These are phyloP conservation scores for Regulus satrapa DNA, from an alignment of 2,113 vertebrate species.

Conservation along the genomic window DNA sequence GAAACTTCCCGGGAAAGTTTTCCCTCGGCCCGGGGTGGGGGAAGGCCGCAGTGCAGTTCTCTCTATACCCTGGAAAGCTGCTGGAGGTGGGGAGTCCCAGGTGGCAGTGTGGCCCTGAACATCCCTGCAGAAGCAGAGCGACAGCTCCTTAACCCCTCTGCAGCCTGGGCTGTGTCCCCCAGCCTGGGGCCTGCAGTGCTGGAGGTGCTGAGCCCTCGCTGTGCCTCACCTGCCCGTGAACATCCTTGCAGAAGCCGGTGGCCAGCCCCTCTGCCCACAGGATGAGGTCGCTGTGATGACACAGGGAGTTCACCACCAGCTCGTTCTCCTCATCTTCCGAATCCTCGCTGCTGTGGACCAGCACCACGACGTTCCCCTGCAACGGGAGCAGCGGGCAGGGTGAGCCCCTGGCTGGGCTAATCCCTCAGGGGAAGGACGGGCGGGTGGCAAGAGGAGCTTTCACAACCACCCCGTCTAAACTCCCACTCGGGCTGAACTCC, in stretches of 20 bases:
- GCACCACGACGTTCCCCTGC: slow-evolving; percentile 85
- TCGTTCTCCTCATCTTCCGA: slow-evolving; percentile 73
- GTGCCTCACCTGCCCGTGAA: slow-evolving; percentile 85
- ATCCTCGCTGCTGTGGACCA: slow-evolving; percentile 70
- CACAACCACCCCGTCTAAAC: not conserved
- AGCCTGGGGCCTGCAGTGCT: rapidly evolving
- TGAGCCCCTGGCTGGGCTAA: not conserved
- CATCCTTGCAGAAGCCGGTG: slow-evolving; percentile 91
- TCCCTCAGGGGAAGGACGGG: not conserved
- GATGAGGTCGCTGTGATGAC: slow-evolving; percentile 84
- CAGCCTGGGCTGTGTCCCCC: not conserved
- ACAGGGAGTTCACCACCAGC: slow-evolving; percentile 77
- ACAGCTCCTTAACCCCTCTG: not conserved
- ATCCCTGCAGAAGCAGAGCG: not conserved
- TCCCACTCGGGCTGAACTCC: not conserved
- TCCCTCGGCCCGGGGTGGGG: not conserved
- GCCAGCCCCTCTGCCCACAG: slow-evolving; percentile 84
- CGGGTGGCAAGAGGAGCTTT: not conserved
- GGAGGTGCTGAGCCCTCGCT: too few relatives aligned
- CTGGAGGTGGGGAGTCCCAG: not conserved
- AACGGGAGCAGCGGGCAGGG: not conserved
- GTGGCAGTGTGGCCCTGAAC: not conserved
- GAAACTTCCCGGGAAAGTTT: not conserved
- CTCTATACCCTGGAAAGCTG: not conserved
- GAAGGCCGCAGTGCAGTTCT: not conserved